These are phyloP conservation scores for Typhlichthys eigenmanni DNA, from an alignment of 2,797 vertebrate species.

Conservation along the genomic window DNA sequence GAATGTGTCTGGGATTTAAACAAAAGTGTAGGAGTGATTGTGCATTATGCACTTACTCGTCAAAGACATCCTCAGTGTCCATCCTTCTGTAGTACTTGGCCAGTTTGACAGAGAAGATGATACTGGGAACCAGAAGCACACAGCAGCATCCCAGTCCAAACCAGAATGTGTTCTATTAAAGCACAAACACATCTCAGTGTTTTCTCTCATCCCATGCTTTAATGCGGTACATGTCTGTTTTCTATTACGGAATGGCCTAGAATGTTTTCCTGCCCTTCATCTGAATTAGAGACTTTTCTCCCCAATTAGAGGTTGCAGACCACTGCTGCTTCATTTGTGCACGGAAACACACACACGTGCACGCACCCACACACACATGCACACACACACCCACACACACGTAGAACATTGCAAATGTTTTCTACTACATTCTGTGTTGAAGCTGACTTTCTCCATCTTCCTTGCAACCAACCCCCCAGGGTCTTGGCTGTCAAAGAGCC, in stretches of 20 bases:
- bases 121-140: constrained; percentile 88
- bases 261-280: background rate
- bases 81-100: constrained; percentile 91
- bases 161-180: constrained; percentile 92
- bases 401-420: background rate
- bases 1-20: no score
- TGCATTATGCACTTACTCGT: constrained; percentile 85
- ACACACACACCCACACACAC: no score
- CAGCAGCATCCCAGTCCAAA: constrained; percentile 91
- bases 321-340: background rate
- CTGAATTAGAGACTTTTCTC: constrained; percentile 1
- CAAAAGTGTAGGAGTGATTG: background rate
- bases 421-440: constrained; percentile 50
- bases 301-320: constrained; percentile 5
- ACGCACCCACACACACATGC: no score
- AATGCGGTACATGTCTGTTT: background rate
- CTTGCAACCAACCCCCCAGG: constrained; percentile 21
- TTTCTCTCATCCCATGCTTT: background rate
- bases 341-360: background rate
- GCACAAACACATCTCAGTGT: constrained; percentile 12
- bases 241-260: background rate
- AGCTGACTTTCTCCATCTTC: constrained; percentile 24
- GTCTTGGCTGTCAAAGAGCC: constrained; percentile 38
- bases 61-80: constrained; percentile 97
- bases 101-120: constrained; percentile 89